Percentiles rank a stretch among this genome's conserved stretches.
Evolutionary conservation across 2,888 invertebrate species (phyloP).

Genomic region (Taenaris catops): DNA sequence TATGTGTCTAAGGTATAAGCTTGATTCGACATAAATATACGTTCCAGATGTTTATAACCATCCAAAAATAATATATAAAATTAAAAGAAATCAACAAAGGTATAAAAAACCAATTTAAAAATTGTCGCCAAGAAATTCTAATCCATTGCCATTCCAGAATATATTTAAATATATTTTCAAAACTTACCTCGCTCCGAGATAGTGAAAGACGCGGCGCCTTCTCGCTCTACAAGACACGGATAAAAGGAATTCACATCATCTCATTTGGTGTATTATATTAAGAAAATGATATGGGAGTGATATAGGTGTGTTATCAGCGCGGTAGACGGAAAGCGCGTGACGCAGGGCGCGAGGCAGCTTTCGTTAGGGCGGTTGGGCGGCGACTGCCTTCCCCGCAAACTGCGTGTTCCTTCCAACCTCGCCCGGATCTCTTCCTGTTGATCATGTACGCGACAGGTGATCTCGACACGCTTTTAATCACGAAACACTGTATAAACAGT

Average conservation of each 20-base stretch:
- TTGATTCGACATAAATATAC: no score
- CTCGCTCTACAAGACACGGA: slow-evolving; percentile 26
- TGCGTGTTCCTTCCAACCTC: slow-evolving; percentile 50
- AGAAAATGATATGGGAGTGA: slow-evolving; percentile 25
- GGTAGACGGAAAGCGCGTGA: slow-evolving; percentile 32
- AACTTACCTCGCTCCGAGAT: slow-evolving; percentile 56
- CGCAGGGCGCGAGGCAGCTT: slow-evolving; percentile 38
- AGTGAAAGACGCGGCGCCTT: slow-evolving; percentile 34
- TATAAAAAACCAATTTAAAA: slow-evolving; percentile 12
- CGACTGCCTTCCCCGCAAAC: slow-evolving; percentile 56
- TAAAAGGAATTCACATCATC: slow-evolving; percentile 5
- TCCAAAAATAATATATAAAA: no score
- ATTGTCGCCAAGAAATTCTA: slow-evolving; percentile 9
- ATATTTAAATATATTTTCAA: slow-evolving; percentile 26
- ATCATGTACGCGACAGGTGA: slow-evolving; percentile 74
- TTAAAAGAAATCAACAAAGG: neutral
- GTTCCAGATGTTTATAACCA: no score
- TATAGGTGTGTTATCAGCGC: slow-evolving; percentile 33
- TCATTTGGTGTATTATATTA: slow-evolving; percentile 8
- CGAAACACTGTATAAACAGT: slow-evolving; percentile 20
- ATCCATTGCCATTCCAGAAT: slow-evolving; percentile 11
- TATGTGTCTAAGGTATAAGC: neutral
- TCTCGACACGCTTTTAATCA: slow-evolving; percentile 30
- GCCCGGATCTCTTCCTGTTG: slow-evolving; percentile 70
- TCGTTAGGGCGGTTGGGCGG: slow-evolving; percentile 71